phyloP scores from a whole-genome alignment of 2,888 invertebrate species.

The Heteromyza rotundicornis region DNA sequence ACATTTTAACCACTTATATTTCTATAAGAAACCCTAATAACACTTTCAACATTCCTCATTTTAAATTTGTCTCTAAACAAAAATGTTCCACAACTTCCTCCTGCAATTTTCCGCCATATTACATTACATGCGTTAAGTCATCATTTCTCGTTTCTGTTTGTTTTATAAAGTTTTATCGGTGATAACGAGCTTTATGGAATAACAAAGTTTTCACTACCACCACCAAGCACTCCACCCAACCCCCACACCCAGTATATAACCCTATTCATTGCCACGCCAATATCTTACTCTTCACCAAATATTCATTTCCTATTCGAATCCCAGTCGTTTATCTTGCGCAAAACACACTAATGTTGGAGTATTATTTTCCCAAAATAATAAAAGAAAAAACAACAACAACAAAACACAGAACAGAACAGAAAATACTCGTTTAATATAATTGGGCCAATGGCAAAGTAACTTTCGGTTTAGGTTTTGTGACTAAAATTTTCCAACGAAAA shows the following conservation, averaged over 20 bases:
- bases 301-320: slow-evolving; percentile 3
- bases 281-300: too few relatives aligned
- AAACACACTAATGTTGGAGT: slow-evolving; percentile 12
- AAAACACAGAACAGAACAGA: neutral
- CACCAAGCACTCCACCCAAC: too few relatives aligned
- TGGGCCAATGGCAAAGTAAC: slow-evolving; percentile 1
- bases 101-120: too few relatives aligned
- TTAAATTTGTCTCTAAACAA: too few relatives aligned
- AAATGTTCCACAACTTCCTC: neutral
- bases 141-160: neutral
- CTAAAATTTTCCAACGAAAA: neutral
- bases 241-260: too few relatives aligned
- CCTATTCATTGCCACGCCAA: too few relatives aligned
- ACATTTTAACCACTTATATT: too few relatives aligned
- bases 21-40: too few relatives aligned
- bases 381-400: neutral
- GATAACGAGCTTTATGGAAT: slow-evolving; percentile 12
- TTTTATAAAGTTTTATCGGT: slow-evolving; percentile 14
- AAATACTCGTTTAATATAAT: slow-evolving; percentile 4
- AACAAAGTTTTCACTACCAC: neutral
- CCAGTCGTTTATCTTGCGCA: slow-evolving; percentile 14
- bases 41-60: too few relatives aligned
- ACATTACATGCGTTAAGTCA: neutral
- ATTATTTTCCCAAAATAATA: too few relatives aligned
- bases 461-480: neutral